Conservation (phyloP, 2,888 invertebrate genomes). For the Himalopsyche tibetana region DNA sequence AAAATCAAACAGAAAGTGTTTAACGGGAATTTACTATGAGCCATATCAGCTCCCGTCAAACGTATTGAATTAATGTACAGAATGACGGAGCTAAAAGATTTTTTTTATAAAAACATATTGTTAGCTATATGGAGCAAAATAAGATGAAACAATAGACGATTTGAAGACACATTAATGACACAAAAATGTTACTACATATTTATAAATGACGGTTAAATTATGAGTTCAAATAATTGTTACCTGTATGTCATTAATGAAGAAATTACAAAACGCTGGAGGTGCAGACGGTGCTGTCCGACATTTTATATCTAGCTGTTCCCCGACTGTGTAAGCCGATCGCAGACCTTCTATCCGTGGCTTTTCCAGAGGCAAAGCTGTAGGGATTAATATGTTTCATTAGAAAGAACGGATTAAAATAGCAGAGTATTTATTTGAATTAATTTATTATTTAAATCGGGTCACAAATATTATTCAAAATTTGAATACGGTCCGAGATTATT, state of each 20-base stretch:
- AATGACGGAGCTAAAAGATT: no score
- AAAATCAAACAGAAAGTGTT: no score
- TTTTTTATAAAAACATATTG: no score
- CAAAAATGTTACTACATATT: background rate
- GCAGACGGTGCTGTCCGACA: conserved; percentile 70
- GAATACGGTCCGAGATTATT: conserved; percentile 7
- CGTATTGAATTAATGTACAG: no score
- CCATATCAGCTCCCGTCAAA: no score
- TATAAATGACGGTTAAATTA: background rate
- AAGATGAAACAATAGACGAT: no score
- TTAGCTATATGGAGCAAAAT: no score
- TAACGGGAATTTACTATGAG: no score
- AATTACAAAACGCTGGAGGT: conserved; percentile 70
- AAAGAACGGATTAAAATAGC: conserved; percentile 8
- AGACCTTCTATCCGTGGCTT: conserved; percentile 70
- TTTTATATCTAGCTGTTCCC: conserved; percentile 69
- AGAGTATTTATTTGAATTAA: conserved; percentile 30
- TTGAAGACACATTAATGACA: no score
- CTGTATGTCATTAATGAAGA: conserved; percentile 70
- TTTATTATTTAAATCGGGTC: conserved; percentile 28
- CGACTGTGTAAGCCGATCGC: conserved; percentile 68
- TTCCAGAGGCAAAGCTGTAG: conserved; percentile 68
- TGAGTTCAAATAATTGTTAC: conserved; percentile 65
- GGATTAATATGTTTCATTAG: conserved; percentile 46
- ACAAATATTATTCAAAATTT: conserved; percentile 23